A percentile compares a stretch with the other conserved stretches of the same genome.
These are phyloP conservation scores for Falco concolor DNA, from an alignment of 2,797 vertebrate genomes.

Conservation along the genomic window DNA sequence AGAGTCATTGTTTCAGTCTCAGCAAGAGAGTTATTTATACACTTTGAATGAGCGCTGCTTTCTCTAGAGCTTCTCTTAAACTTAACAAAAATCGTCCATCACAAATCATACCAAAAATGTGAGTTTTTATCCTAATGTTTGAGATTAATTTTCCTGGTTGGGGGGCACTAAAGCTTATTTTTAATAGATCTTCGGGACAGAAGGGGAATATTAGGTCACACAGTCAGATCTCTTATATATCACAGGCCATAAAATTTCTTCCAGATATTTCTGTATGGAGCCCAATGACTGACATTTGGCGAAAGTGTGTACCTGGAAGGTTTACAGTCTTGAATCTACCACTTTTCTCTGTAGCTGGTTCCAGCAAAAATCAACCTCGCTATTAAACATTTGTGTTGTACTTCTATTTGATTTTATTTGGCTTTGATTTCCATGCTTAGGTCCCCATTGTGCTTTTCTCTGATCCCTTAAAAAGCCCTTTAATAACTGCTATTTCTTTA, in stretches of 20 bases:
- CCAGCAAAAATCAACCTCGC: constrained; percentile 42
- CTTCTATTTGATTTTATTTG: constrained; percentile 43
- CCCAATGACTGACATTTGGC: not conserved
- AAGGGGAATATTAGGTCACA: not conserved
- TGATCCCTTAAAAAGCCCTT: not conserved
- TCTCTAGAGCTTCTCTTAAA: not conserved
- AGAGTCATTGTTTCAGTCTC: constrained; percentile 57
- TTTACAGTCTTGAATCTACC: not conserved
- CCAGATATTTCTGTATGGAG: not conserved
- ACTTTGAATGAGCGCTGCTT: not conserved
- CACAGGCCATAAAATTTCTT: not conserved
- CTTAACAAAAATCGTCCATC: not conserved
- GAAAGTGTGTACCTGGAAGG: not conserved
- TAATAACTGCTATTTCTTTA: constrained; percentile 25
- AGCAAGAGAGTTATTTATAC: constrained; percentile 56
- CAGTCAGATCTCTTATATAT: not conserved
- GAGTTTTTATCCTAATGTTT: not conserved
- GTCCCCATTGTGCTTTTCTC: constrained; percentile 21
- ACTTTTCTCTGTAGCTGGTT: not conserved
- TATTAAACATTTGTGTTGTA: constrained; percentile 15
- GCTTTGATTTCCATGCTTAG: constrained; percentile 7
- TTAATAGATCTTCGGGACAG: not conserved
- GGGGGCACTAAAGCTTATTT: not conserved
- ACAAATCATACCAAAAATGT: not conserved
- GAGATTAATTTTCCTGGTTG: not conserved